A percentile compares a stretch with the other conserved stretches of the same genome.
Evolutionary conservation across 2,888 invertebrate species (phyloP).

Genomic region (Phortica magna): DNA sequence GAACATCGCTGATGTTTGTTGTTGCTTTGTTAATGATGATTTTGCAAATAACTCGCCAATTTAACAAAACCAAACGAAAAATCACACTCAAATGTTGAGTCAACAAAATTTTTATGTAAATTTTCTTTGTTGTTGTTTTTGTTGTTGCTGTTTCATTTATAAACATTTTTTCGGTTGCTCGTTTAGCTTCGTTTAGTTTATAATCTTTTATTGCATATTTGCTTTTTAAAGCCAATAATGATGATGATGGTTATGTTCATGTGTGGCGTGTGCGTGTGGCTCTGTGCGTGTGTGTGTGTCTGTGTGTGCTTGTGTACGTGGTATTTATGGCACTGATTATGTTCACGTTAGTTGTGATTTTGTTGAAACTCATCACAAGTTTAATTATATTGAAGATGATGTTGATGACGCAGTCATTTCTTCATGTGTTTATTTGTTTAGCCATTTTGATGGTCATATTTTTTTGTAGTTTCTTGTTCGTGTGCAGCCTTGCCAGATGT

Average conservation of each 20-base stretch:
- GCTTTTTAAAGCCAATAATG: background rate
- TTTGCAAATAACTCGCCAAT: constrained; percentile 15
- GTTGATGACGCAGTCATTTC: background rate
- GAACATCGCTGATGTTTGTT: background rate
- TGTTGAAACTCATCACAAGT: background rate
- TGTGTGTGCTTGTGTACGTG: background rate
- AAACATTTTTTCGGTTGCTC: background rate
- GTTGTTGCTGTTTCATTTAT: background rate
- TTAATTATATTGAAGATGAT: background rate
- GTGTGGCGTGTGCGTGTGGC: too few species aligned
- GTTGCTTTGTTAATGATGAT: constrained; percentile 11
- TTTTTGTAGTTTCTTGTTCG: too few species aligned
- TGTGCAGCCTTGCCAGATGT: too few species aligned
- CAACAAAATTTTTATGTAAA: background rate
- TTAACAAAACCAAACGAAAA: background rate
- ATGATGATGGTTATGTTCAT: background rate
- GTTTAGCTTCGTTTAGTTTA: background rate
- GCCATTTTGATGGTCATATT: too few species aligned
- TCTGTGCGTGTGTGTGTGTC: too few species aligned
- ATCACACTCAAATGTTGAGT: background rate
- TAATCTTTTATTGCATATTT: background rate
- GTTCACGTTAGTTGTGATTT: background rate
- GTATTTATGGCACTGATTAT: background rate
- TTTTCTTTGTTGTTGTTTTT: background rate
- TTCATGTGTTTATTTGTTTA: too few species aligned